These are phyloP conservation scores for Pseudorectes ferrugineus DNA, from an alignment of 2,113 vertebrate genomes.

Conservation along the genomic window DNA sequence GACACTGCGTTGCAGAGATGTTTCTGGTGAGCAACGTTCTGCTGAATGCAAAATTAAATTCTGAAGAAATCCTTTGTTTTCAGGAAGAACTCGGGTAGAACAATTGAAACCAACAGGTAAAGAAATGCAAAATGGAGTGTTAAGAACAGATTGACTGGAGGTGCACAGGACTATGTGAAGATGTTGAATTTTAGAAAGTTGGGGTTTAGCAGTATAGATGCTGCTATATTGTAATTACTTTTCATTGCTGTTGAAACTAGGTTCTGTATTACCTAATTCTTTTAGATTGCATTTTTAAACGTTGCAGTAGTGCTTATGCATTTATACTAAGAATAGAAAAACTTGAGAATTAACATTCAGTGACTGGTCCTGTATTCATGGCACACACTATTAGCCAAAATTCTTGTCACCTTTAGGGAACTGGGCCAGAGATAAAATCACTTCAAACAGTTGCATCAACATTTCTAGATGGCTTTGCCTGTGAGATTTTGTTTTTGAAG, in stretches of 20 bases:
- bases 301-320: background rate
- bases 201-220: background rate
- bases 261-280: background rate
- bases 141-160: background rate
- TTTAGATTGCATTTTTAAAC: background rate
- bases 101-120: background rate
- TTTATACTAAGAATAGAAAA: background rate
- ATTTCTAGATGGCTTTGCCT: background rate
- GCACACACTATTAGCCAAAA: background rate
- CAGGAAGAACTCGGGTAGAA: background rate
- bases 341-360: background rate
- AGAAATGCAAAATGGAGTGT: background rate
- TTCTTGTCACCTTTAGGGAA: background rate
- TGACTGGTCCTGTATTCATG: background rate
- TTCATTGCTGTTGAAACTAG: background rate
- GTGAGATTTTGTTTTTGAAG: background rate
- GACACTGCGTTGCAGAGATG: background rate
- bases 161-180: background rate
- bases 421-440: background rate
- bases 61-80: background rate
- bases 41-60: background rate
- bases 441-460: background rate
- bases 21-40: background rate
- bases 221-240: background rate
- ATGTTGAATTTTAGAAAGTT: background rate